phyloP scores from a whole-genome alignment of 2,888 invertebrate species.

The Amblyjoppa proteus region DNA sequence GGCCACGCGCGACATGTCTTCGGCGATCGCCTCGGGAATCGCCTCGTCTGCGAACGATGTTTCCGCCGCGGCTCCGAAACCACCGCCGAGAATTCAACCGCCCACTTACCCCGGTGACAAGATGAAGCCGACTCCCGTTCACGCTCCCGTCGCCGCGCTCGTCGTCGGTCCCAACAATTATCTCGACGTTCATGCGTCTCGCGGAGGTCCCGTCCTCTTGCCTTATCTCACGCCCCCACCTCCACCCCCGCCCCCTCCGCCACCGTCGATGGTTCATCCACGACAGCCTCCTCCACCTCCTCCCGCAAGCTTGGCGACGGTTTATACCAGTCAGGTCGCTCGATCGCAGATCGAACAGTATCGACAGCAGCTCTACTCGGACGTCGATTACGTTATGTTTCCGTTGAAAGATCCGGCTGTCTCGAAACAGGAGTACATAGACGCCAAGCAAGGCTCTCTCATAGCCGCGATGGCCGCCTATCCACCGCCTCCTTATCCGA shows the following conservation, averaged over 20 bases:
- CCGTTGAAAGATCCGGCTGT: constrained; percentile 95
- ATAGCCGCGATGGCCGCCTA: constrained; percentile 88
- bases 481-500: constrained; percentile 86
- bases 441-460: constrained; percentile 93
- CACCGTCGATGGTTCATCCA: constrained; percentile 71
- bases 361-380: constrained; percentile 95
- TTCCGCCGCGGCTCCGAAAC: constrained; percentile 86
- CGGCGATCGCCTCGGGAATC: background rate
- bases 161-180: constrained; percentile 88
- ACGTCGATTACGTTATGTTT: constrained; percentile 96
- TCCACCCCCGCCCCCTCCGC: constrained; percentile 87
- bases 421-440: constrained; percentile 96
- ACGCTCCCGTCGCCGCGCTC: constrained; percentile 86
- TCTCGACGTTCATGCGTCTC: constrained; percentile 87
- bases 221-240: constrained; percentile 88
- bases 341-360: constrained; percentile 94
- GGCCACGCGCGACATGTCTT: constrained; percentile 47
- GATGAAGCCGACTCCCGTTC: constrained; percentile 84
- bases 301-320: constrained; percentile 89
- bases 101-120: constrained; percentile 85
- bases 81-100: constrained; percentile 85
- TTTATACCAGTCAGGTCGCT: constrained; percentile 90
- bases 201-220: constrained; percentile 85
- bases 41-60: constrained; percentile 19
- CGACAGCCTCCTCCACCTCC: constrained; percentile 85